These are phyloP conservation scores for Nomada lathburiana DNA, from an alignment of 2,888 invertebrate genomes.

Conservation along the genomic window DNA sequence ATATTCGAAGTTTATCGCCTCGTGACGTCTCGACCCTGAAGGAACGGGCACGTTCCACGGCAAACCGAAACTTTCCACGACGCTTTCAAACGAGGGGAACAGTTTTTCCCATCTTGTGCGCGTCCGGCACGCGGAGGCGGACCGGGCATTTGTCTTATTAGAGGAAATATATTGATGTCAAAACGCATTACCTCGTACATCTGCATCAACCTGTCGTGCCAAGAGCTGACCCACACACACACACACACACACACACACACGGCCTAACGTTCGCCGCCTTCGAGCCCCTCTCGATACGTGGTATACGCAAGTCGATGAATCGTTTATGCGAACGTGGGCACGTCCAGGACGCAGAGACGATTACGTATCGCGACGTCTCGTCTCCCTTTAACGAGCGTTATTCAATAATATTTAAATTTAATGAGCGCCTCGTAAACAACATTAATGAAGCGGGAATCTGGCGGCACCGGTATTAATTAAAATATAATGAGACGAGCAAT, in stretches of 20 bases:
- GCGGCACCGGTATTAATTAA: conserved; percentile 78
- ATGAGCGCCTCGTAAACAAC: conserved; percentile 80
- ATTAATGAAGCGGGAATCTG: conserved; percentile 78
- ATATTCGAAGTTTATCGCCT: conserved; percentile 59
- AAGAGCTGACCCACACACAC: conserved; percentile 12
- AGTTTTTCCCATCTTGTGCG: conserved; percentile 59
- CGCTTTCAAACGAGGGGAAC: conserved; percentile 35
- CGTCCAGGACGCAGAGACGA: conserved; percentile 56
- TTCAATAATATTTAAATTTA: conserved; percentile 81
- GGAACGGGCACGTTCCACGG: conserved; percentile 36
- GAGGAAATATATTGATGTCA: conserved; percentile 76
- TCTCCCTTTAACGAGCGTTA: conserved; percentile 77
- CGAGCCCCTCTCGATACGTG: conserved; percentile 24
- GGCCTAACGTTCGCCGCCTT: conserved; percentile 15
- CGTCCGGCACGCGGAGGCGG: conserved; percentile 51
- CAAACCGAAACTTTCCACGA: conserved; percentile 57
- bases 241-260: too few species aligned
- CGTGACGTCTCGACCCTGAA: conserved; percentile 41
- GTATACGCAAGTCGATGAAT: conserved; percentile 11
- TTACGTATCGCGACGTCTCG: conserved; percentile 60
- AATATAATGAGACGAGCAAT: conserved; percentile 83
- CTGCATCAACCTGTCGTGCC: conserved; percentile 75
- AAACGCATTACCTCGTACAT: conserved; percentile 73
- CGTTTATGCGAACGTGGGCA: conserved; percentile 32
- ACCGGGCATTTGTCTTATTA: conserved; percentile 68